Percentiles rank a stretch among this genome's conserved stretches.
Conservation (phyloP, 2,888 invertebrate species). For the Tromatobia lineatoria region DNA sequence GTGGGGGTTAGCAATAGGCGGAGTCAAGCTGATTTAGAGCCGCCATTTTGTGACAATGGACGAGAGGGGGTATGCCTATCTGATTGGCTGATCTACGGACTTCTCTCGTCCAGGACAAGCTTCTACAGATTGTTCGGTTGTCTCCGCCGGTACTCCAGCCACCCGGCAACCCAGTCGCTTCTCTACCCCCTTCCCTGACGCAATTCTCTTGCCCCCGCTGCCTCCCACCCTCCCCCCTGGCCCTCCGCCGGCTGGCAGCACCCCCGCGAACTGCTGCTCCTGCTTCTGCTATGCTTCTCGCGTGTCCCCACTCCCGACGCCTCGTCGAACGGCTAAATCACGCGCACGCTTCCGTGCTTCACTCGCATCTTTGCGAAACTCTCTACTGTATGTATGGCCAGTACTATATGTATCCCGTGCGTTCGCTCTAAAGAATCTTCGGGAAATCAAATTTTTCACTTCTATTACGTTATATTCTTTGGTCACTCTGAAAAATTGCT, state of each 20-base stretch:
- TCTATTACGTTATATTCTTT: not conserved
- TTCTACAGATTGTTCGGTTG: slow-evolving; percentile 85
- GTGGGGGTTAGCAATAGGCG: slow-evolving; percentile 80
- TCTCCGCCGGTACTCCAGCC: slow-evolving; percentile 81
- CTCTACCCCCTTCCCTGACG: slow-evolving; percentile 59
- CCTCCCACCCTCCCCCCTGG: slow-evolving; percentile 30
- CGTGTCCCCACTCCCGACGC: slow-evolving; percentile 14
- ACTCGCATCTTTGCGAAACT: slow-evolving; percentile 40
- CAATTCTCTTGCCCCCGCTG: slow-evolving; percentile 59
- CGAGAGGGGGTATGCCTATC: slow-evolving; percentile 84
- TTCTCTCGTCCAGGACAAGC: slow-evolving; percentile 84
- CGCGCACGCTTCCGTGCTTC: slow-evolving; percentile 50
- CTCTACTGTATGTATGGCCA: not conserved
- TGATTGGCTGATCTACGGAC: slow-evolving; percentile 85
- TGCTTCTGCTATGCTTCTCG: slow-evolving; percentile 40
- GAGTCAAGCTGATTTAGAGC: slow-evolving; percentile 85
- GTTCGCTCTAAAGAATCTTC: slow-evolving; percentile 9
- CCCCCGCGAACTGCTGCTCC: slow-evolving; percentile 32
- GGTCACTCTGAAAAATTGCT: not conserved
- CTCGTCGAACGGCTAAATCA: slow-evolving; percentile 54
- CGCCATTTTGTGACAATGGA: slow-evolving; percentile 86
- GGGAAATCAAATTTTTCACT: not conserved
- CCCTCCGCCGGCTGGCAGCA: slow-evolving; percentile 12
- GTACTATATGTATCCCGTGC: not conserved
- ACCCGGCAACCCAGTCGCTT: slow-evolving; percentile 77